These are phyloP conservation scores for Eilema depressum DNA, from an alignment of 2,888 invertebrate species.

Conservation along the genomic window DNA sequence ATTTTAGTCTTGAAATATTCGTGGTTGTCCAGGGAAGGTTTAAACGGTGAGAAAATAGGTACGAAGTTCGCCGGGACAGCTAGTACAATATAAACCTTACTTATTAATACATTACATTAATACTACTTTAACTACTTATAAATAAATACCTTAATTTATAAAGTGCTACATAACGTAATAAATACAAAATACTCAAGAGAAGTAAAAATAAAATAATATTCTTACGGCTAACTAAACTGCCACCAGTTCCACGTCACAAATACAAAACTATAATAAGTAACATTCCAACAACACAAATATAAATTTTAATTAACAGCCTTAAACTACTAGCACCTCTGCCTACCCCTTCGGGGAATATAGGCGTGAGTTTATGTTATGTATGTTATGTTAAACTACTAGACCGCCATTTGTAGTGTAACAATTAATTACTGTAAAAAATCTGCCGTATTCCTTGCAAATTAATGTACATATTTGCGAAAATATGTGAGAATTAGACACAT, in stretches of 20 bases:
- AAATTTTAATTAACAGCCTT: too few relatives aligned
- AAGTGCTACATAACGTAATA: background rate
- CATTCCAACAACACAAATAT: background rate
- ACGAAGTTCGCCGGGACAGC: too few relatives aligned
- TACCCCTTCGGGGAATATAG: too few relatives aligned
- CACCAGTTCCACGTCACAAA: background rate
- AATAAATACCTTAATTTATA: background rate
- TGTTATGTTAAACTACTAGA: too few relatives aligned
- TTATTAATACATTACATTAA: background rate
- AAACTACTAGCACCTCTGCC: too few relatives aligned
- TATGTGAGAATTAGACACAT: background rate
- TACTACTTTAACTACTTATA: background rate
- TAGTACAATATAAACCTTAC: background rate
- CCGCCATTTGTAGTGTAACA: background rate
- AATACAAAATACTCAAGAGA: background rate
- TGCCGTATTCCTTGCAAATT: too few relatives aligned
- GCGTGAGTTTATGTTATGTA: too few relatives aligned
- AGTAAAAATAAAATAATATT: background rate
- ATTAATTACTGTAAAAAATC: too few relatives aligned
- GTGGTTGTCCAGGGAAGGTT: too few relatives aligned
- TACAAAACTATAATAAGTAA: background rate
- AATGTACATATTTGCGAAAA: background rate
- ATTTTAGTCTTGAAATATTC: too few relatives aligned
- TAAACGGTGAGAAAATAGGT: too few relatives aligned
- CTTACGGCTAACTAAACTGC: background rate